Base-by-base conservation (phyloP, 2,113 vertebrate species). In the Agelaius tricolor region DNA sequence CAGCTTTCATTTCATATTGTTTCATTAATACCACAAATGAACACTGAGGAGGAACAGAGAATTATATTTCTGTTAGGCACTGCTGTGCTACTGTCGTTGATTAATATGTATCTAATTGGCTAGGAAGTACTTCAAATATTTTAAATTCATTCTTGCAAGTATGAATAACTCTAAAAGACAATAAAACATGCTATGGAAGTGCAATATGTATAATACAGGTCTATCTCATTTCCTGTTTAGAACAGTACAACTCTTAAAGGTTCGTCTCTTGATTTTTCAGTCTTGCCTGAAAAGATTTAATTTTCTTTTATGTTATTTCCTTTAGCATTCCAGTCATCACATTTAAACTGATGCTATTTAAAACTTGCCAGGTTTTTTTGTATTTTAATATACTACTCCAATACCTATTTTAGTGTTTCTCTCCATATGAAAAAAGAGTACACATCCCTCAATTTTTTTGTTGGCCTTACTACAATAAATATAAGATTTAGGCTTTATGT, bases 151-250 rank as follows among this genome's bases (percentile, higher is more conserved):
- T 88, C 7, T 24, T 80, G 49, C 5, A 58, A 72, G 57, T 37
- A 51, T 18, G 7, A 69, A 19, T n/a, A 54, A 66, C 19, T 46
- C 20, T 33, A 84, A 54, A 80, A 80, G 11, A 89, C 78, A 88
- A 55, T 33, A 82, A 93, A 93, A 62, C n/a, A 49, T 3, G 5
- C 10, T 57, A 13, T 30, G 46, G 44, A 91, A 80, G 77, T 23
- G 8, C 10, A 43, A 37, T 44, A 15, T 28, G 10, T 7, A n/a
- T 30, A 62, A 31, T 58, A 58, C 0, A 0, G 0, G 2, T 67
- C 20, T 79, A 30, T 46, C 27, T 80, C 1, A 0, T 85, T 73
- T 85, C 41, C 39, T 74, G 3, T 43, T 39, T 80, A 44, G 49
- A 83, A 41, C 11, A 39, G 7, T 57, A 20, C 5, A 86, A 27